phyloP scores from a whole-genome alignment of 2,797 vertebrate species.

The Fringilla coelebs region DNA sequence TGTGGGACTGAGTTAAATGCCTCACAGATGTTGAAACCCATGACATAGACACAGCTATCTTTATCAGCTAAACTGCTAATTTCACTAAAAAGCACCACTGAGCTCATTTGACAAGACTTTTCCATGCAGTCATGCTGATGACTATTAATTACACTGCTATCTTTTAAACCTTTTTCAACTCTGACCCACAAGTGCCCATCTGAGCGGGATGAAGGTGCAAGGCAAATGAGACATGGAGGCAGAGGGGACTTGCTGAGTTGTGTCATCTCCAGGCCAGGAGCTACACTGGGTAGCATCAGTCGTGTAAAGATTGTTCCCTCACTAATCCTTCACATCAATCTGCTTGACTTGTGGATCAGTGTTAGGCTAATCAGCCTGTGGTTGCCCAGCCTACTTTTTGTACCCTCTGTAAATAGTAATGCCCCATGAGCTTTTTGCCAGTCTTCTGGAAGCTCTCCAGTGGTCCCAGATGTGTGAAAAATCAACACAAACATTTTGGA shows the following conservation, averaged over 20 bases:
- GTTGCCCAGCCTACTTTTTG: background rate
- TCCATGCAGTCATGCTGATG: background rate
- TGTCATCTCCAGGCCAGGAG: background rate
- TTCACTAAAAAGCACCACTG: conserved; percentile 3
- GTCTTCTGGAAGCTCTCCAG: background rate
- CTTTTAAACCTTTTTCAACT: conserved; percentile 31
- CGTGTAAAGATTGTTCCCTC: background rate
- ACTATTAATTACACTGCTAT: background rate
- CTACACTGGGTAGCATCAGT: background rate
- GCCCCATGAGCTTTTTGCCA: background rate
- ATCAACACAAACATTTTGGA: background rate
- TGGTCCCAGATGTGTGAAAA: background rate
- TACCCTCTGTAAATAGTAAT: background rate
- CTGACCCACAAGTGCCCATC: background rate
- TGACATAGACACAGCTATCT: background rate
- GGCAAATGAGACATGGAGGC: background rate
- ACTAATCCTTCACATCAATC: background rate
- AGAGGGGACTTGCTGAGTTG: background rate
- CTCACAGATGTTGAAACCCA: conserved; percentile 39
- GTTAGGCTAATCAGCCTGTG: background rate
- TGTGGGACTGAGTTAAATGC: conserved; percentile 17
- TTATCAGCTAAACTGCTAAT: conserved; percentile 38
- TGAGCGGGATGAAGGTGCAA: background rate
- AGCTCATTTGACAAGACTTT: conserved; percentile 26
- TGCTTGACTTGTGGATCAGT: background rate